These are phyloP conservation scores for Leucania comma DNA, from an alignment of 2,888 invertebrate genomes.

Conservation along the genomic window DNA sequence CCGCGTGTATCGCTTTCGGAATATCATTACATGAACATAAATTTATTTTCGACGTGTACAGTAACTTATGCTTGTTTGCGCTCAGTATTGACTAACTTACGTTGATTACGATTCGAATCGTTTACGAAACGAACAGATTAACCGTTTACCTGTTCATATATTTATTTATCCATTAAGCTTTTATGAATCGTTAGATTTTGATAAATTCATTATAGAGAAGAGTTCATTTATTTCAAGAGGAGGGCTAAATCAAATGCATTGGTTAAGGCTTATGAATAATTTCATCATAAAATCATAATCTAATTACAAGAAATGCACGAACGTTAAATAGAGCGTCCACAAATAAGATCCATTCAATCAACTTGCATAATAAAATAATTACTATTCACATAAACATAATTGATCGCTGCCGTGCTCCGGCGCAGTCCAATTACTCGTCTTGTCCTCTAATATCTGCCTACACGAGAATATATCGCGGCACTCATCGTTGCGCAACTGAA, in stretches of 20 bases:
- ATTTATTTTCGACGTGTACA: constrained; percentile 70
- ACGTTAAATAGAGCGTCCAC: constrained; percentile 37
- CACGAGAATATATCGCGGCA: constrained; percentile 70
- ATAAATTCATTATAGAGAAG: constrained; percentile 28
- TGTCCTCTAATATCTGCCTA: constrained; percentile 71
- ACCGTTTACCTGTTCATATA: constrained; percentile 36
- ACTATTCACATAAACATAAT: constrained; percentile 73
- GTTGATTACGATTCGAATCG: constrained; percentile 64
- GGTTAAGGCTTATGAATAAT: constrained; percentile 19
- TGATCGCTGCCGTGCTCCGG: constrained; percentile 70
- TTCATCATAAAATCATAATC: constrained; percentile 35
- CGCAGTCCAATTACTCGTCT: constrained; percentile 72
- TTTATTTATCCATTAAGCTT: constrained; percentile 39
- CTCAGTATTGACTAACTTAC: constrained; percentile 60
- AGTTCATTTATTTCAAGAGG: constrained; percentile 16
- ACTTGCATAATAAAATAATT: constrained; percentile 72
- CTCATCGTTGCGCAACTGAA: constrained; percentile 72
- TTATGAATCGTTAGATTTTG: constrained; percentile 21
- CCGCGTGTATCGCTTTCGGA: constrained; percentile 68
- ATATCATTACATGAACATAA: constrained; percentile 75
- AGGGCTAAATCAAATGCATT: neutral
- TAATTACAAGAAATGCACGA: constrained; percentile 47
- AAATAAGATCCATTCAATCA: constrained; percentile 64
- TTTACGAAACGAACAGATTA: constrained; percentile 54
- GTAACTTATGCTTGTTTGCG: constrained; percentile 72